Evolutionary conservation across 2,113 vertebrate genomes (phyloP), one percentile per base, ranked within the genome.

Genomic region (Cervus canadensis): DNA sequence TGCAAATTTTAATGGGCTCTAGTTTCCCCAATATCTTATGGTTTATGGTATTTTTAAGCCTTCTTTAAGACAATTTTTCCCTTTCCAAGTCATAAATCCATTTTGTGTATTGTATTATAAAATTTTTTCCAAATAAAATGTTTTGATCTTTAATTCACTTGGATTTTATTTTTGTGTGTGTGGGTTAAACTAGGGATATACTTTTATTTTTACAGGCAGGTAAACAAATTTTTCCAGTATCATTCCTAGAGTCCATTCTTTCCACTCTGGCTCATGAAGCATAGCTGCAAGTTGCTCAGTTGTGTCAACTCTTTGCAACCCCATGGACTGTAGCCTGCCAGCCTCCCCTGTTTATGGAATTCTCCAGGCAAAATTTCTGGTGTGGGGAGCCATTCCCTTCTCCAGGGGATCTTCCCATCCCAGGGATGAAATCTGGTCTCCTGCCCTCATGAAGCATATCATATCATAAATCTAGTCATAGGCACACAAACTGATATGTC

Each of bases 21-120:
- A 71, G 28, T 26, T 67, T 54, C 59, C n/a, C 50, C 28, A 64
- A 13, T 79, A 59, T 76, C 50, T 81, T 50, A 56, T 50, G 16
- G 17, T 59, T 67, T 43, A 92, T 23, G 36, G 13, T 60, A 26
- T 79, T 92, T 92, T 83, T 28, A 97, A 94, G 15, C 17, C 23
- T 95, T 57, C 1, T 87, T 95, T 84, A 85, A 95, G 62, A 96
- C 85, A 92, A 81, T 52, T 12, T 71, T 94, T 89, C 60, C 26
- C 91, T 91, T 48, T n/a, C n/a, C 52, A 87, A 89, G 43, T 56
- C 50, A 91, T 43, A 95, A 90, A 60, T 36, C 59, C 26, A 59
- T 28, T 28, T 56, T 60, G 25, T 50, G 23, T 81, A 56, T 84
- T 94, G 82, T 84, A 95, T 81, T 83, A 62, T 94, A 87, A 92